A percentile compares a stretch with the other conserved stretches of the same genome.
phyloP scores from a whole-genome alignment of 2,888 invertebrate genomes.

The Alviniconcha strummeri region DNA sequence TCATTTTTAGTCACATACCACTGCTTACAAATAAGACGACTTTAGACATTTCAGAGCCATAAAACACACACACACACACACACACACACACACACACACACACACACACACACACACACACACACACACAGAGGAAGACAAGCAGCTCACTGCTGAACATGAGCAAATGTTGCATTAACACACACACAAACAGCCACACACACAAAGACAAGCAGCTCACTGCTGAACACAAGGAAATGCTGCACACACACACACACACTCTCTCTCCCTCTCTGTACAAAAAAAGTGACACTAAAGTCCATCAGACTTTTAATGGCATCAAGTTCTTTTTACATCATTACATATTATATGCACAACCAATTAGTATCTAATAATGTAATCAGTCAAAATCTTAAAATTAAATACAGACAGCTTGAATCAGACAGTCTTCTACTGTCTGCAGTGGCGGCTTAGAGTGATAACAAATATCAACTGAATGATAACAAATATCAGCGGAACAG shows the following conservation, averaged over 20 bases:
- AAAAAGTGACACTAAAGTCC: background rate
- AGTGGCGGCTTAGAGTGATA: too few relatives aligned
- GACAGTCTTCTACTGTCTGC: background rate
- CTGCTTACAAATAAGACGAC: too few relatives aligned
- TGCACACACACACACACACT: conserved; percentile 11
- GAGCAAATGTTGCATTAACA: background rate
- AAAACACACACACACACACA: background rate
- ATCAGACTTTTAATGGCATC: background rate
- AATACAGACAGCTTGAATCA: background rate
- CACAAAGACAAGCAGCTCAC: background rate
- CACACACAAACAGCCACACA: background rate
- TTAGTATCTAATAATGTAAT: background rate
- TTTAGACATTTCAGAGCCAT: too few relatives aligned
- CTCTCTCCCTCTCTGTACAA: background rate
- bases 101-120: background rate
- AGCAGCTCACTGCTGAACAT: background rate
- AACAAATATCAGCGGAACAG: too few relatives aligned
- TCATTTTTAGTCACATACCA: too few relatives aligned
- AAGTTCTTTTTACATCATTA: background rate
- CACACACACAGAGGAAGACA: background rate
- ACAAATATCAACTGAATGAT: too few relatives aligned
- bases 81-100: background rate
- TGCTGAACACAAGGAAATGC: too few relatives aligned
- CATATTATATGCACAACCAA: background rate
- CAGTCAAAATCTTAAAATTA: background rate